Evolutionary conservation across 2,797 vertebrate genomes (phyloP), one percentile per base, ranked within the genome.

Genomic region (Echiichthys vipera): DNA sequence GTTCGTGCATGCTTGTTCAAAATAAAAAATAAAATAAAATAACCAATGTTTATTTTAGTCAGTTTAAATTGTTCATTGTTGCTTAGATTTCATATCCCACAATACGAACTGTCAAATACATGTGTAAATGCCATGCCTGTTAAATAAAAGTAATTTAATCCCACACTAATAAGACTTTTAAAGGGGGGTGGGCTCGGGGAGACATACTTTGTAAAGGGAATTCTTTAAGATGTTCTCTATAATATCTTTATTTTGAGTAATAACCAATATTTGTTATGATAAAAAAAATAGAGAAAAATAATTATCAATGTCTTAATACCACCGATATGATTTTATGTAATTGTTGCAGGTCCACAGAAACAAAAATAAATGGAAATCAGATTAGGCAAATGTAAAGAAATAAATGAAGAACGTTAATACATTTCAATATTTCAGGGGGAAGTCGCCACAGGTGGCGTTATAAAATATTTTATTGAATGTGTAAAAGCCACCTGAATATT

Each of bases 1-100:
- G 67, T 42, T 42, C 32, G 56, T 59, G 49, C 18, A 12, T 45
- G 45, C 30, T 20, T 56, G 20, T 71, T 74, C 17, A 64, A 64
- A 77, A 63, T 34, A n/a, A n/a, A n/a, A n/a, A 36, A 36, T 8
- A 8, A 36, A 36, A 36, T 36, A 43, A 72, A 55, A 66, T 6
- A 74, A 62, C 7, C 12, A 29, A 7, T 5, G 20, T 1, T 6
- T 27, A 13, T 36, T 5, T 49, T n/a, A 15, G 22, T 5, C 17
- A 22, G 2, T 34, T 13, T 18, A 4, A 36, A 56, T 29, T 17
- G 3, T 42, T 39, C 10, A 5, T 32, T n/a, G 30, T 22, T 36
- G 34, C 11, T 36, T 15, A 7, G 46, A 46, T 43, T 54, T 7
- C 20, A 15, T 20, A 46, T 5, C 3, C 9, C 2, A 14, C 6